These are phyloP conservation scores for Pogonomyrmex barbatus DNA, from an alignment of 1,140 invertebrate genomes.

Conservation along the genomic window DNA sequence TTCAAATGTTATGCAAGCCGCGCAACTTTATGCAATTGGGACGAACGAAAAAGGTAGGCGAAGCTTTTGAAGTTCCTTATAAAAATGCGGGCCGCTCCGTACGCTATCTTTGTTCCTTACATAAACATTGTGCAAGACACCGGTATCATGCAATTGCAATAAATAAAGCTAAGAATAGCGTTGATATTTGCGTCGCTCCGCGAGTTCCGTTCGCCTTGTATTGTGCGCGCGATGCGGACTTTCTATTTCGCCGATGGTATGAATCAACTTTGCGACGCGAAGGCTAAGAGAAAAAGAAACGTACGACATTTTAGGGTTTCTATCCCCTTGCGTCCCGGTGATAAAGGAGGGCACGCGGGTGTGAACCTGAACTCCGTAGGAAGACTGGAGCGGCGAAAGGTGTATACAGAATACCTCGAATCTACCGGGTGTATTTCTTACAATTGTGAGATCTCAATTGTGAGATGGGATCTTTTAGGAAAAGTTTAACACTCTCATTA, in stretches of 20 bases:
- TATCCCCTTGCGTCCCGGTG: conserved; percentile 20
- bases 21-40: conserved; percentile 8
- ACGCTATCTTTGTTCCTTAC: conserved; percentile 50
- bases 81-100: conserved; percentile 34
- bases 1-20: conserved; percentile 33
- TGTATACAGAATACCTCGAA: conserved; percentile 20
- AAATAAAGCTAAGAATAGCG: conserved; percentile 63
- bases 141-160: conserved; percentile 57
- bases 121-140: conserved; percentile 55
- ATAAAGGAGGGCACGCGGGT: conserved; percentile 68
- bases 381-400: conserved; percentile 66
- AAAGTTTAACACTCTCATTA: not conserved
- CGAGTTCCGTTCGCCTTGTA: conserved; percentile 34
- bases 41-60: conserved; percentile 9
- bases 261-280: conserved; percentile 44
- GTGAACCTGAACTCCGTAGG: conserved; percentile 71
- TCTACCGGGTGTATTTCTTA: not conserved
- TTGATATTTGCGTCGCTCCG: conserved; percentile 53
- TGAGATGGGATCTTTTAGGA: not conserved
- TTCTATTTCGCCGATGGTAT: conserved; percentile 56
- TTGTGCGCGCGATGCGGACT: conserved; percentile 25
- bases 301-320: conserved; percentile 44
- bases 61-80: conserved; percentile 28
- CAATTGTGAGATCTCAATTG: not conserved
- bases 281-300: conserved; percentile 41